Percentiles rank a stretch among this genome's conserved stretches.
phyloP scores from a whole-genome alignment of 2,113 vertebrate genomes.

The Cairina moschata region DNA sequence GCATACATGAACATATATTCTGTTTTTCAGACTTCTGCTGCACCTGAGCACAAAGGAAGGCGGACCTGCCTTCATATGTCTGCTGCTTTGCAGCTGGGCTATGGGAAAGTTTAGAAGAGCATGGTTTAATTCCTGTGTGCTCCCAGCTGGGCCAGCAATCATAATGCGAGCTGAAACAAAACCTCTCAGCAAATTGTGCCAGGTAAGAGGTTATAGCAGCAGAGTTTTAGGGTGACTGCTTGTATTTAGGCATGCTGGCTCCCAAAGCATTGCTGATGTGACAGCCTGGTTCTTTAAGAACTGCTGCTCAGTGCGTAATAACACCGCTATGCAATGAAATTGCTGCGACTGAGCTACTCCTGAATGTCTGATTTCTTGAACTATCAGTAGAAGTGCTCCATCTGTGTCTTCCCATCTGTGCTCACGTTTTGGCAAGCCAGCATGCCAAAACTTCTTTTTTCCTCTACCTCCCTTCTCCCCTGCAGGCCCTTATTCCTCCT shows the following conservation, averaged over 20 bases:
- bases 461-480: not conserved
- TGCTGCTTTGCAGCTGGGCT: not conserved
- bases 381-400: constrained; percentile 38
- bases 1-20: not conserved
- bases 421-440: constrained; percentile 13
- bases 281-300: constrained; percentile 55
- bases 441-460: constrained; percentile 21
- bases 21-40: not conserved
- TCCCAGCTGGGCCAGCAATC: not conserved
- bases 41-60: not conserved
- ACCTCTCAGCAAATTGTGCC: constrained; percentile 26
- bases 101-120: not conserved
- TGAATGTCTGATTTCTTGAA: constrained; percentile 62
- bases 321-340: constrained; percentile 1
- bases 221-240: constrained; percentile 46
- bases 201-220: constrained; percentile 27
- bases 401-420: constrained; percentile 42
- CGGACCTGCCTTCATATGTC: not conserved
- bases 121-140: not conserved
- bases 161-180: constrained; percentile 31
- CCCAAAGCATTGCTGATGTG: constrained; percentile 19
- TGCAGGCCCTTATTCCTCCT: not conserved
- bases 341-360: not conserved
- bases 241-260: constrained; percentile 28
- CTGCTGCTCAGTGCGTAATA: constrained; percentile 35